Evolutionary conservation across 2,797 vertebrate species (phyloP).

Genomic region (Microchirus variegatus): DNA sequence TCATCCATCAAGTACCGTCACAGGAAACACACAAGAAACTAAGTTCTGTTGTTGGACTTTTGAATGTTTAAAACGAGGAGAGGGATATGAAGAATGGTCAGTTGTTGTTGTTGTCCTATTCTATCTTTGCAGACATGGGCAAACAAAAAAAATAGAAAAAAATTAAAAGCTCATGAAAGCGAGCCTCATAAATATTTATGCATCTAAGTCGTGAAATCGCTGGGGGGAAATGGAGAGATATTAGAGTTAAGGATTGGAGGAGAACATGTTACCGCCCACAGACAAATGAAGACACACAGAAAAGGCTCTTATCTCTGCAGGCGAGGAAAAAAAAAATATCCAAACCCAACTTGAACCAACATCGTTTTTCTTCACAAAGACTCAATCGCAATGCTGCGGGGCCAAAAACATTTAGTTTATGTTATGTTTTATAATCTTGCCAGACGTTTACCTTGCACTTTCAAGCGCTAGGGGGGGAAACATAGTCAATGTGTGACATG

Average conservation of each 20-base stretch:
- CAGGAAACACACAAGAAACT: constrained; percentile 8
- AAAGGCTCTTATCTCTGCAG: constrained; percentile 62
- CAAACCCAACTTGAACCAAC: constrained; percentile 42
- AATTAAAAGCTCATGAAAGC: constrained; percentile 58
- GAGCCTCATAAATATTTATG: constrained; percentile 82
- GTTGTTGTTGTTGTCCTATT: background rate
- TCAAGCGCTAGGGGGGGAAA: background rate
- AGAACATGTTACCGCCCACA: constrained; percentile 79
- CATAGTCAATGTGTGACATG: background rate
- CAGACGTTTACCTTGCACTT: background rate
- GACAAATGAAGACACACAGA: constrained; percentile 75
- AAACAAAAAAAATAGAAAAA: background rate
- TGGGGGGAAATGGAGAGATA: constrained; percentile 71
- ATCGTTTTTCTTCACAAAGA: constrained; percentile 36
- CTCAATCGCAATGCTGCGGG: constrained; percentile 15
- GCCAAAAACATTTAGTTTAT: background rate
- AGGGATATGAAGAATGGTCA: too few species aligned
- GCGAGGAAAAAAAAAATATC: constrained; percentile 40
- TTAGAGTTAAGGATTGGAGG: constrained; percentile 76
- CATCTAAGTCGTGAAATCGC: constrained; percentile 74
- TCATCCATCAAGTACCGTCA: constrained; percentile 50
- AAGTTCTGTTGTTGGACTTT: background rate
- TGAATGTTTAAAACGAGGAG: too few species aligned
- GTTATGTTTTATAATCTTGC: constrained; percentile 6
- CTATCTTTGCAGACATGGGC: constrained; percentile 53